Evolutionary conservation across 2,797 vertebrate genomes (phyloP), one percentile per base, ranked within the genome.

Genomic region (Streptopelia turtur): DNA sequence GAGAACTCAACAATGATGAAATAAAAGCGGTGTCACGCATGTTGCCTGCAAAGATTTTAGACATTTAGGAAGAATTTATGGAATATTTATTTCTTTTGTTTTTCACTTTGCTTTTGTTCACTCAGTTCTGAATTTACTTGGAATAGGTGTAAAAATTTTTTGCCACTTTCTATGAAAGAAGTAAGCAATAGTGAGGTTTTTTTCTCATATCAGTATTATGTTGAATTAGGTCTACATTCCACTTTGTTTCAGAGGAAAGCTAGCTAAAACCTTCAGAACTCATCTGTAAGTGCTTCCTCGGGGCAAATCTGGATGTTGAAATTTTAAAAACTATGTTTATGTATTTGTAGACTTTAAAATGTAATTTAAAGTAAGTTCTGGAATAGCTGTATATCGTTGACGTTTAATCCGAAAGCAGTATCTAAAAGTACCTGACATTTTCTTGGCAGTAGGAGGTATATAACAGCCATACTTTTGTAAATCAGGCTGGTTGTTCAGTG

Each of bases 1-100:
- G 17, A 87, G 66, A 94, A 84, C 50, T 86, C 28, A 94, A 87
- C 25, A 82, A 65, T 88, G 69, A 66, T 22, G 69, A 90, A 91
- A 79, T 60, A 30, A 23, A 83, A 39, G 28, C 10, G 60, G 39
- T 86, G 61, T 92, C 79, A 75, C 35, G 28, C 21, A 25, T 63
- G 9, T 55, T 56, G 30, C 28, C 57, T 81, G 24, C 37, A 81
- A 87, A 81, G 3, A 5, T 37, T 81, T 87, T 30, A 59, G 57
- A 47, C 47, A 49, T 74, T 80, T 85, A 39, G 20, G 16, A 78
- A 49, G 10, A 11, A 3, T 5, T n/a, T n/a, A n/a, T n/a, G n/a
- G n/a, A n/a, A 17, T 47, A 74, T 5, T 81, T 83, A 5, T 78
- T 6, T 77, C 16, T 83, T 50, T 18, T 90, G 23, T 55, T 74